Conservation (phyloP, 35 echinoderm and acorn worm genomes). For the Heliocidaris erythrogramma region DNA sequence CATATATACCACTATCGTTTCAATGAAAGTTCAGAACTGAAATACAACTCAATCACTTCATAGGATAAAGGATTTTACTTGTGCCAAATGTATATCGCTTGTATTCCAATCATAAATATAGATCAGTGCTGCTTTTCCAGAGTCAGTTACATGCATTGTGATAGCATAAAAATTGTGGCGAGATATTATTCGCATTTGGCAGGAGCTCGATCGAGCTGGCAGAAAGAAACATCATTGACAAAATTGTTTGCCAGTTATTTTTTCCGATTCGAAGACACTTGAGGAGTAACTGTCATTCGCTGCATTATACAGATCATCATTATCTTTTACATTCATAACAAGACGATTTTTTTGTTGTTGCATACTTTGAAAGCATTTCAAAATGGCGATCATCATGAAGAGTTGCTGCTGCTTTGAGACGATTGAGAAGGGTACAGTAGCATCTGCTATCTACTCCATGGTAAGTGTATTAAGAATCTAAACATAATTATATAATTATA, state of each 20-base stretch:
- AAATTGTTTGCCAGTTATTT: background rate
- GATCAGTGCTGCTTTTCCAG: background rate
- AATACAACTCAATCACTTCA: background rate
- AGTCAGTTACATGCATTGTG: background rate
- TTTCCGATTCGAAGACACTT: background rate
- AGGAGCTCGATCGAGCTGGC: background rate
- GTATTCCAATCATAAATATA: background rate
- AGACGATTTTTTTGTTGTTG: background rate
- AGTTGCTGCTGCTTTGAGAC: conserved; percentile 31
- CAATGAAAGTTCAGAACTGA: background rate
- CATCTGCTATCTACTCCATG: conserved; percentile 2
- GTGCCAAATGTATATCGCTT: conserved; percentile 32
- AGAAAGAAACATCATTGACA: background rate
- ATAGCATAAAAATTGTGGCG: background rate
- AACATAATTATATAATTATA: too few species aligned
- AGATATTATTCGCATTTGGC: background rate
- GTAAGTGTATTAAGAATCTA: background rate
- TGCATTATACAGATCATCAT: background rate
- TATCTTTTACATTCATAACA: background rate
- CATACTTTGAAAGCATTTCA: background rate
- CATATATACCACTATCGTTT: background rate
- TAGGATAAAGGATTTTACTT: background rate
- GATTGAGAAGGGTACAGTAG: background rate
- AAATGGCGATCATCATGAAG: conserved; percentile 30
- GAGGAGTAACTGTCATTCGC: background rate